Base-by-base conservation (phyloP, 2,113 vertebrate genomes). In the Addax nasomaculatus region DNA sequence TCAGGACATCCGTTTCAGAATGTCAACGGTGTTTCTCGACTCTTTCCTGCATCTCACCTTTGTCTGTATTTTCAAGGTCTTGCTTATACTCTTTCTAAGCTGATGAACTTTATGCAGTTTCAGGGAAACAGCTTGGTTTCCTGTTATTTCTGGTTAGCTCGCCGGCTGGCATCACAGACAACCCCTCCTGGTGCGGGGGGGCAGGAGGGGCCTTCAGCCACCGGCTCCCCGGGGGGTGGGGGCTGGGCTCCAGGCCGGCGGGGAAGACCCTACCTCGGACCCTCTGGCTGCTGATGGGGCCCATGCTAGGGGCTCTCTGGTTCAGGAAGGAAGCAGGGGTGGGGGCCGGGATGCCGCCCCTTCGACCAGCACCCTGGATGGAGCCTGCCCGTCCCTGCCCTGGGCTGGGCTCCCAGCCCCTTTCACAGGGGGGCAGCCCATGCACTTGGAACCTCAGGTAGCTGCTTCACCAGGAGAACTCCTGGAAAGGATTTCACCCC, bases 161-260 rank as follows among this genome's bases (percentile, higher is more conserved):
- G 6, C 17, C 2, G 10, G 21, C 25, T 3, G 33, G 21, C 13
- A 23, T 27, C 12, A 23, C 15, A 16, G 73, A 33, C 21, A 19
- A 51, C 51, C 23, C 12, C 1, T 12, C 55, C 30, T 0, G 1
- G 16, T 0, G 15, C 1, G 2, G 76, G 43, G 29, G 14, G 7
- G 7, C 43, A 0, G 30, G 1, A 10, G 17, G 30, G 9, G 2
- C 16, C 45, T 11, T 55, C 6, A 15, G 89, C n/a, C 2, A 2
- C 49, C 6, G 53, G 53, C 16, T 33, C 13, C 70, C 6, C 27
- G 0, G 21, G 2, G 13, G 43, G 15, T 16, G 14, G 47, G 39
- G 43, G 43, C 43, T 43, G 43, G 43, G 43, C 43, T 43, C 43
- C 3, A 3, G 58, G 43, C 0, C 0, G 14, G 30, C 6, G 10